Evolutionary conservation across 2,113 vertebrate genomes (phyloP).

Genomic region (Microcebus tavaratra): DNA sequence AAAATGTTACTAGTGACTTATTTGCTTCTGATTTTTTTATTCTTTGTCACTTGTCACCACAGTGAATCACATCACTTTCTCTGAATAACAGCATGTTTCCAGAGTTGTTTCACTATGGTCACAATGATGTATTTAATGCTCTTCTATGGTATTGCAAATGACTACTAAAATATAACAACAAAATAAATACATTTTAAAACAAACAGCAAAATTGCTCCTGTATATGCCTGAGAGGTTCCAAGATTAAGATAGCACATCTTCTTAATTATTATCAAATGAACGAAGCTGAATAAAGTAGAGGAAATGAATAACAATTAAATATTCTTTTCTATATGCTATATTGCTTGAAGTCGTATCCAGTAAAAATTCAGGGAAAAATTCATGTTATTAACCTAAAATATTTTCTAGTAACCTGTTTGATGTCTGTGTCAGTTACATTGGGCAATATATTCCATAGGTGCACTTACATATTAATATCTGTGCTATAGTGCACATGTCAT

Average conservation of each 20-base stretch:
- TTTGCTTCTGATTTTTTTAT: slow-evolving; percentile 30
- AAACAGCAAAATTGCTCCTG: background rate
- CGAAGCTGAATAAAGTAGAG: background rate
- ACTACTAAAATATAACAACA: background rate
- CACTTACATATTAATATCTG: background rate
- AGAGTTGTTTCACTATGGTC: background rate
- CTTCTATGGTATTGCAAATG: background rate
- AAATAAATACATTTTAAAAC: background rate
- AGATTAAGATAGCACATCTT: background rate
- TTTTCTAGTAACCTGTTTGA: background rate
- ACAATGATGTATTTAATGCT: background rate
- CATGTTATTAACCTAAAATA: background rate
- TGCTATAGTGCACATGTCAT: rapidly evolving
- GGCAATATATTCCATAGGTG: background rate
- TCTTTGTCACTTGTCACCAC: background rate
- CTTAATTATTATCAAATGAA: background rate
- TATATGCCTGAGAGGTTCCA: background rate
- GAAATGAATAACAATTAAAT: background rate
- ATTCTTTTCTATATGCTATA: background rate
- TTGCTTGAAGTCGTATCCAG: background rate
- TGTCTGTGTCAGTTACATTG: background rate
- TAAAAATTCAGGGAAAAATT: background rate
- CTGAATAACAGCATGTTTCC: background rate
- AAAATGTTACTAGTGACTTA: background rate
- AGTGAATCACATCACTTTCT: background rate